Base-by-base conservation (phyloP, 2,888 invertebrate species). In the Mythimna pallens region DNA sequence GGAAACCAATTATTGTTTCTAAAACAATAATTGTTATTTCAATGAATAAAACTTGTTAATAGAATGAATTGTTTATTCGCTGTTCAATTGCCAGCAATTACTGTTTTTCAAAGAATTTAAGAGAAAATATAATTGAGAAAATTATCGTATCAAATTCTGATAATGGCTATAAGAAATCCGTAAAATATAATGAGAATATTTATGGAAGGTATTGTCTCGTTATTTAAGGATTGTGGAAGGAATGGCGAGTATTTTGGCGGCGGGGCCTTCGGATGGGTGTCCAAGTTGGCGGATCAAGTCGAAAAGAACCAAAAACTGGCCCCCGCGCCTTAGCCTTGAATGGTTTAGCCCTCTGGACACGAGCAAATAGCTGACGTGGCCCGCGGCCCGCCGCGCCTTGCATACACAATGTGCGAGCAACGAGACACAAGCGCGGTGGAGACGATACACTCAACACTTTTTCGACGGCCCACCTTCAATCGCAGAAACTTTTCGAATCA, bases 291-390 rank as follows among this genome's bases (percentile, higher is more conserved):
- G 93, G 95, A 95, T 95, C 95, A 94, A 93, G 93, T 94, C 92
- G 89, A 88, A 88, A 93, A 90, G 92, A 89, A 93, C 94, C 96
- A 96, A 96, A 96, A 96, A 96, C 95, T 96, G 95, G 96, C 93
- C 94, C 92, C 91, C 87, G 92, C 91, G 91, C 88, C 93, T 95
- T 96, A 96, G 95, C 96, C 96, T 96, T 96, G 96, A 95, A 96
- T 96, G 96, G 96, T 93, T 96, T 95, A 96, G 95, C 96, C 95
- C 93, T 93, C 93, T 94, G 96, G 96, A 94, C 95, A 95, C 92
- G 93, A 94, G 94, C 95, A 94, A 96, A 96, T 96, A 95, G 96
- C 96, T 95, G 96, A 95, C 94, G 96, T 94, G 93, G 95, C 94
- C 94, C 92, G 94, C 92, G 92, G 94, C 93, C 93, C 87, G 91